Evolutionary conservation across 2,113 vertebrate genomes (phyloP).

Genomic region (Neopipo cinnamomea): DNA sequence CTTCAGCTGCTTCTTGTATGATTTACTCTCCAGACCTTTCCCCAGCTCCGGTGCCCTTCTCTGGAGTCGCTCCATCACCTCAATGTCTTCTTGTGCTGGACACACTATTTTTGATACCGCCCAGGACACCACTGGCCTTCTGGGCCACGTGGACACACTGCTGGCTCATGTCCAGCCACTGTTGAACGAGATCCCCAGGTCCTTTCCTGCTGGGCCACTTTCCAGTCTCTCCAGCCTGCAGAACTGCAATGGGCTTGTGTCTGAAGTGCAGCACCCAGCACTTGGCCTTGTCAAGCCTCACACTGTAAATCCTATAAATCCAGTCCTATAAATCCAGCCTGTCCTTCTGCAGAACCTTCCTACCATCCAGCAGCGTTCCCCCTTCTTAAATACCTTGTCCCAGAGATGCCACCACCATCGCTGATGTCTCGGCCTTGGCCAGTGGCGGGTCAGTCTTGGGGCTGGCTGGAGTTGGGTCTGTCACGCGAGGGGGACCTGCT

Average conservation of each 20-base stretch:
- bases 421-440: rapidly evolving
- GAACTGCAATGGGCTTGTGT: too few relatives aligned
- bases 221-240: too few relatives aligned
- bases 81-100: not conserved
- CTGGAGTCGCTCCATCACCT: not conserved
- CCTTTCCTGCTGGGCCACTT: too few relatives aligned
- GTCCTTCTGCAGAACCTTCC: too few relatives aligned
- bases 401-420: rapidly evolving
- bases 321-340: too few relatives aligned
- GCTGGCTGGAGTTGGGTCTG: rapidly evolving
- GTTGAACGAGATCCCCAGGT: not conserved
- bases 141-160: not conserved
- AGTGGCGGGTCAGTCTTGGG: rapidly evolving
- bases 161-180: not conserved
- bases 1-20: rapidly evolving
- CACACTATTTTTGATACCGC: not conserved
- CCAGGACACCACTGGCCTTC: not conserved
- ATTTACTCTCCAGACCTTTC: not conserved
- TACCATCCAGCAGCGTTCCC: too few relatives aligned
- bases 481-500: rapidly evolving
- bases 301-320: too few relatives aligned
- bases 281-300: too few relatives aligned
- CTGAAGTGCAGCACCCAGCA: too few relatives aligned
- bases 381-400: not conserved
- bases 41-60: not conserved